Evolutionary conservation across 2,113 vertebrate genomes (phyloP).

Genomic region (Mugil cephalus): DNA sequence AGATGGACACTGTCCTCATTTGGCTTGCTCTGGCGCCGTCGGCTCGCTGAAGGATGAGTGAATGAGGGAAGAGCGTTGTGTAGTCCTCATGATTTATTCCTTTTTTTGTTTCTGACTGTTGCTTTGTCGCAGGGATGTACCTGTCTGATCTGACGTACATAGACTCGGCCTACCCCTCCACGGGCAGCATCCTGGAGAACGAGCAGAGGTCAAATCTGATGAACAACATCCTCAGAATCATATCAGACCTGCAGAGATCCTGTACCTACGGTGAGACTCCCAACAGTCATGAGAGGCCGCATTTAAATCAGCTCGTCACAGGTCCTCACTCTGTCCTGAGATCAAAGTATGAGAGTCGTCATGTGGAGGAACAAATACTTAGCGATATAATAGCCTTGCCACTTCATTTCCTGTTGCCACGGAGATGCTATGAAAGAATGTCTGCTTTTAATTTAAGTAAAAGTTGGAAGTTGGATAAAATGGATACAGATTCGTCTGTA

Average conservation of each 20-base stretch:
- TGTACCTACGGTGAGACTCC: constrained; percentile 92
- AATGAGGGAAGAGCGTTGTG: not conserved
- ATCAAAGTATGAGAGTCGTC: not conserved
- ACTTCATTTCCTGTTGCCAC: constrained; percentile 8
- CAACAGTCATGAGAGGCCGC: not conserved
- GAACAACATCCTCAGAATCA: constrained; percentile 99
- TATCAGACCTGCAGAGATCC: constrained; percentile 97
- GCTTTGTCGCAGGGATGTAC: constrained; percentile 92
- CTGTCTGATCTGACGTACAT: constrained; percentile 98
- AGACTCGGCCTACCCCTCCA: constrained; percentile 98
- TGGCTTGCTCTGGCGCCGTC: not conserved
- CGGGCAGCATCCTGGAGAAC: constrained; percentile 97
- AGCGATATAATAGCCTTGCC: not conserved
- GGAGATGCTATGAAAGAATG: not conserved
- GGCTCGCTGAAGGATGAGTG: not conserved
- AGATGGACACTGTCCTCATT: constrained; percentile 45
- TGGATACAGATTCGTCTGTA: not conserved
- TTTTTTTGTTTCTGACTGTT: constrained; percentile 3
- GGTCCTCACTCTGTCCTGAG: not conserved
- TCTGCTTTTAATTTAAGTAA: constrained; percentile 6
- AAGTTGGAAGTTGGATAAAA: not conserved
- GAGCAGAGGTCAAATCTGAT: constrained; percentile 98
- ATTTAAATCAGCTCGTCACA: not conserved
- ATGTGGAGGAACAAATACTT: not conserved
- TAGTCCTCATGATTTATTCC: not conserved